Conservation (phyloP, 1,140 invertebrate species). For the Gonatopus flavifemur region DNA sequence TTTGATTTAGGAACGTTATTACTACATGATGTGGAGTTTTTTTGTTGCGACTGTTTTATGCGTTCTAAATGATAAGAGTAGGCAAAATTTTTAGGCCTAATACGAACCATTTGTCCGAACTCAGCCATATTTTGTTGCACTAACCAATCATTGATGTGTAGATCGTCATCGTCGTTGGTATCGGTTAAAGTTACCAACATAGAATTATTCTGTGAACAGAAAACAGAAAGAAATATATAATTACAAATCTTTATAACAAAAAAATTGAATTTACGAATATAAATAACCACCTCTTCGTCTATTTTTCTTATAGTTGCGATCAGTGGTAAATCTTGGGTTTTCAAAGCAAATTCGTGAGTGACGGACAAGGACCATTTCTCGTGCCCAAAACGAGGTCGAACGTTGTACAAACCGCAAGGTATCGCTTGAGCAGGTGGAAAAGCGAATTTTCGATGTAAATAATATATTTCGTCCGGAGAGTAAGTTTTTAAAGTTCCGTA, state of each 20-base stretch:
- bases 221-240: slow-evolving; percentile 1
- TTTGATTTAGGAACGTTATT: no score
- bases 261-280: slow-evolving; percentile 5
- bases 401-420: slow-evolving; percentile 44
- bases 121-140: slow-evolving; percentile 30
- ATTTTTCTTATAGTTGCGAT: slow-evolving; percentile 21
- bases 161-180: slow-evolving; percentile 29
- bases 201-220: slow-evolving; percentile 39
- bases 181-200: slow-evolving; percentile 40
- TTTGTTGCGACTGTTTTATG: background rate
- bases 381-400: slow-evolving; percentile 26
- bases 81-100: slow-evolving; percentile 20
- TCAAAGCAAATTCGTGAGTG: slow-evolving; percentile 20
- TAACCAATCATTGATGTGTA: slow-evolving; percentile 44
- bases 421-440: slow-evolving; percentile 45
- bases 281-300: slow-evolving; percentile 24
- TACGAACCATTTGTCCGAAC: slow-evolving; percentile 45
- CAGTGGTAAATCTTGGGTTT: slow-evolving; percentile 21
- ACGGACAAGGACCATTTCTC: slow-evolving; percentile 29
- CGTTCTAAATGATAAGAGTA: slow-evolving; percentile 19
- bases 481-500: slow-evolving; percentile 47
- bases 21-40: no score
- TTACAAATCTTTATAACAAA: slow-evolving; percentile 3
- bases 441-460: slow-evolving; percentile 42
- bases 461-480: slow-evolving; percentile 32